Evolutionary conservation across 92 coral and sea anemone genomes (phyloP), one percentile per base, ranked within the genome.

Genomic region (Muricea muricata): DNA sequence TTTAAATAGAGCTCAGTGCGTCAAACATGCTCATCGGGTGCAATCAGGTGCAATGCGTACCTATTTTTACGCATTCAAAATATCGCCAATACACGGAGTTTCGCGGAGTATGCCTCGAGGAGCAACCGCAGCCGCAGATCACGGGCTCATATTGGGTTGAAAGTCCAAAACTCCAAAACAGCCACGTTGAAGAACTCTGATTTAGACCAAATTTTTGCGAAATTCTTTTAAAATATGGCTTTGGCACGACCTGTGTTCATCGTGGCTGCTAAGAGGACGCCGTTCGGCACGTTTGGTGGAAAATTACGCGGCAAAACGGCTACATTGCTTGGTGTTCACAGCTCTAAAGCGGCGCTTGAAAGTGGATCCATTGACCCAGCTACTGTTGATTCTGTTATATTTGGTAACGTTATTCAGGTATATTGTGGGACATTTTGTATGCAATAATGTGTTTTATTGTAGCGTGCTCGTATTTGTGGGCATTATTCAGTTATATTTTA

Each of bases 281-380:
- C 99, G 6, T 97, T 97, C 77, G 99, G 99, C 54, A 75, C 98
- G n/a, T 97, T 94, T 85, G 99, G 99, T 68, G 99, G 99, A 20
- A 93, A 93, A 71, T 56, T 97, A 28, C 94, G 90, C 73, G 92
- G 85, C 29, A 33, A 87, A 9, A 81, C 94, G 21, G 98, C 99
- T 0, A 97, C 99, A 29, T 86, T 91, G 31, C 85, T 97, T 4
- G 99, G 99, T 1, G 94, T 92, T 55, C 96, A 97, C 37, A 95
- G 94, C 10, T 89, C 97, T 0, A 88, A 84, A 5, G 99, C 97
- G 1, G 98, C 99, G 0, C 85, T 97, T 39, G 93, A 87, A 15
- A 91, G 94, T 41, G 97, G 94, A 1, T 90, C 88, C 74, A 92
- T 97, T 35, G 95, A 97, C 52, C 98, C 99, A 5, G 98, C 97